Evolutionary conservation across 2,797 vertebrate species (phyloP).

Genomic region (Arvicola amphibius): DNA sequence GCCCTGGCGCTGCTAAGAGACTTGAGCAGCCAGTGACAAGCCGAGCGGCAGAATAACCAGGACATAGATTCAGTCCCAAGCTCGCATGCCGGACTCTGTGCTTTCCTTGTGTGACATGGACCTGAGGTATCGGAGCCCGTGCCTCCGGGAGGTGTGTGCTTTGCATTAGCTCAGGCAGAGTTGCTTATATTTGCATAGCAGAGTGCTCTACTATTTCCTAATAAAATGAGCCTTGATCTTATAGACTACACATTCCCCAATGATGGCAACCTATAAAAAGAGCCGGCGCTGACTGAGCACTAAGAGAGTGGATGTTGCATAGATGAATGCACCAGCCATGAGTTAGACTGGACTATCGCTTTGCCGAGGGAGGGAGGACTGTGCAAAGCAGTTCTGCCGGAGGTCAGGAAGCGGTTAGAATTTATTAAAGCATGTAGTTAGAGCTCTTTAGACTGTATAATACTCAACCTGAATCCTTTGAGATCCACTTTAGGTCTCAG

Average conservation of each 20-base stretch:
- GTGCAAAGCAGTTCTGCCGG: not conserved
- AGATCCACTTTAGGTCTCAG: slow-evolving; percentile 62
- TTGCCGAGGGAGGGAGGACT: not conserved
- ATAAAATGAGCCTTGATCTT: slow-evolving; percentile 20
- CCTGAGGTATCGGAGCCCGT: not conserved
- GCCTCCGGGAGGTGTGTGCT: not conserved
- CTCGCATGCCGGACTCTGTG: not conserved
- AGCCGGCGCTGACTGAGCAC: slow-evolving; percentile 1
- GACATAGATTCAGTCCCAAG: not conserved
- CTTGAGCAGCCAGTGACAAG: not conserved
- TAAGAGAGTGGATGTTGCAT: not conserved
- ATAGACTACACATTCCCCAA: not conserved
- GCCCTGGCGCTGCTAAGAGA: not conserved
- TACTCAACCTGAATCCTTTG: slow-evolving; percentile 48
- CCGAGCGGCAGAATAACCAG: not conserved
- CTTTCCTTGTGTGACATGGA: not conserved
- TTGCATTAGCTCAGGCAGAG: not conserved
- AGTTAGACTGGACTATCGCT: slow-evolving; percentile 7
- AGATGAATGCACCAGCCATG: slow-evolving; percentile 12
- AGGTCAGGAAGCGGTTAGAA: slow-evolving; percentile 34
- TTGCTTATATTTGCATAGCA: slow-evolving; percentile 30
- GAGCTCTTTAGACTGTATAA: slow-evolving; percentile 27
- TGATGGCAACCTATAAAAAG: slow-evolving; percentile 7
- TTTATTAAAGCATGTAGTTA: slow-evolving; percentile 30
- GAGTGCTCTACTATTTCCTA: slow-evolving; percentile 44